Evolutionary conservation across 2,113 vertebrate genomes (phyloP), one percentile per base, ranked within the genome.

Genomic region (Vireo altiloquus): DNA sequence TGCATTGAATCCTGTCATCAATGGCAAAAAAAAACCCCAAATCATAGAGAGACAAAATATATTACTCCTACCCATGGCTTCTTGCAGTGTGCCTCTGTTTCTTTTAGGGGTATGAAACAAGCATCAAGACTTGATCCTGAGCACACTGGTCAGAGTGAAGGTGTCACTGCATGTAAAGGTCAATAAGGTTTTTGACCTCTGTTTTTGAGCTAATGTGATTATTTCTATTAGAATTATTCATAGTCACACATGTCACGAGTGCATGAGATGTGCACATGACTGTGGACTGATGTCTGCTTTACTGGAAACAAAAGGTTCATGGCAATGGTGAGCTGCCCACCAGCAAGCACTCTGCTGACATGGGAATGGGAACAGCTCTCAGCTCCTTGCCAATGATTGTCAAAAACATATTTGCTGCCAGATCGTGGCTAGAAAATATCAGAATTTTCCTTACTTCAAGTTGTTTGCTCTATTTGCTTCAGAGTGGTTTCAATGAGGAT

Each of bases 191-290:
- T 89, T 76, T 50, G 11, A 46, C 69, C 40, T 56, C 42, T 30
- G 1, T 65, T 50, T 89, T 44, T 25, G 46, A 80, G 37, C 21
- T 66, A 33, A 81, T 15, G 20, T 42, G 57, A 79, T 68, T 33
- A 15, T 60, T 85, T 88, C 39, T 23, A 2, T 66, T 37, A 49
- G 50, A 78, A 63, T 60, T 56, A 77, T n/a, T n/a, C 63, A 57
- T 40, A 9, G 35, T 35, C 33, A 33, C 28, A 50, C 27, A 11
- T 0, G 2, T 44, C 17, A n/a, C 10, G 49, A 9, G 17, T 28
- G n/a, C 17, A 5, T 13, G 60, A 54, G 44, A 21, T 52, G 3
- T 10, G 11, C 31, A 37, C 53, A 12, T 9, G 44, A 86, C 15
- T 20, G 49, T 57, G 72, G 79, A 56, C 60, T 75, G 27, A 8